Base-by-base conservation (phyloP, 2,888 invertebrate species). In the Netelia virgata region DNA sequence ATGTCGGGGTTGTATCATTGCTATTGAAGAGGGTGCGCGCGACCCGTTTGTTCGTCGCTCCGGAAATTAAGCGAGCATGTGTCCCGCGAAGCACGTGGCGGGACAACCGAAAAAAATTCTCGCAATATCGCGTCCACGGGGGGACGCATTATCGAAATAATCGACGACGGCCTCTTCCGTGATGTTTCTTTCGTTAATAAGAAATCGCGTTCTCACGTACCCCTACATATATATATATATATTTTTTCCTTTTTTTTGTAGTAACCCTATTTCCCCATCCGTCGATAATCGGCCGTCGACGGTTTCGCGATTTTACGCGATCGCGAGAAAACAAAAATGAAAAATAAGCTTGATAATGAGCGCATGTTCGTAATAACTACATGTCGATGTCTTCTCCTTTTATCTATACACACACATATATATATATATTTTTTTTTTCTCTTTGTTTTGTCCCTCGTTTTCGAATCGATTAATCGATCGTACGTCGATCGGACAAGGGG, bases 1-100 rank as follows among this genome's bases (percentile, higher is more conserved):
- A 57, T 63, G 78, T 85, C 81, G 76, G 18, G 50, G 75, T 47
- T 47, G 50, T 64, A 79, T 74, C 53, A 68, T 70, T 50, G 78
- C 59, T 61, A 73, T 76, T 59, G 57, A 50, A 68, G 20, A 41
- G 74, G 18, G 61, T 53, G 78, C 69, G 47, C 10, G 47, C 14
- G 47, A 14, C 47, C 47, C 47, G 47, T 47, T 47, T 14, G 14
- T 47, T 47, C 36, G 47, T 47, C 47, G 14, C 47, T 47, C 69
- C 64, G 50, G 50, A 23, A 23, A 61, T 18, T 36, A 50, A 61
- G 61, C 20, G 73, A 69, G 28, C 57, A 10, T 74, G 63, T 53
- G 53, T 74, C 18, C 53, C 66, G 73, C 66, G n/a, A 53, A 57
- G 74, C 74, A 75, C 68, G 74, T 36, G 47, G 73, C 73, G 73